phyloP scores from a whole-genome alignment of 2,113 vertebrate species.

The Oryctolagus cuniculus region DNA sequence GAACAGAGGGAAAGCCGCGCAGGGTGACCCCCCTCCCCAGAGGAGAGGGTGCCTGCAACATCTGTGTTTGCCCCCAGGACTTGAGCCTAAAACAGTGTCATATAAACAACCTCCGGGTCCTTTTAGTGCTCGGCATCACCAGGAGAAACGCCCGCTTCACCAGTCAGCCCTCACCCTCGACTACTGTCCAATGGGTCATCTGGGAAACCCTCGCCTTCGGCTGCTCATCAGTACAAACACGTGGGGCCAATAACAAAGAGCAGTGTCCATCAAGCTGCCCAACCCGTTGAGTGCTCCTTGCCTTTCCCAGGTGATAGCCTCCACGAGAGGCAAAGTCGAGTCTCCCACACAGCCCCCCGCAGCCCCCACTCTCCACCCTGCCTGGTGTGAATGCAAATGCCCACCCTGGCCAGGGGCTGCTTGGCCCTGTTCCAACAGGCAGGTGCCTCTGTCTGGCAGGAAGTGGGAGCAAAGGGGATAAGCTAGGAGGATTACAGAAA shows the following conservation, averaged over 20 bases:
- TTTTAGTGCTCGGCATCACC: background rate
- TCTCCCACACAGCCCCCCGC: accelerated
- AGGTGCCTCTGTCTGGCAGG: background rate
- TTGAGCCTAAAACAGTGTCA: background rate
- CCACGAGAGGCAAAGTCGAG: background rate
- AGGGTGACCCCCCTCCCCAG: background rate
- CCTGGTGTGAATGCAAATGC: background rate
- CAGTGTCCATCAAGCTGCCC: background rate
- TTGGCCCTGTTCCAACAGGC: background rate
- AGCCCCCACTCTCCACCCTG: too few relatives aligned
- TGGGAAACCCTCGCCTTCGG: background rate
- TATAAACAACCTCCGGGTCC: background rate
- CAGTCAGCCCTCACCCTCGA: background rate
- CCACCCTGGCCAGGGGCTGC: background rate
- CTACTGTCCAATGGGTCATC: background rate
- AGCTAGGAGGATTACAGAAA: background rate
- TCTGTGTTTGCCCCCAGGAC: background rate
- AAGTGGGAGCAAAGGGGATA: background rate
- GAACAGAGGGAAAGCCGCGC: background rate
- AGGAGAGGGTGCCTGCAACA: background rate
- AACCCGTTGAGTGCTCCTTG: accelerated
- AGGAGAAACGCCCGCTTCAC: background rate
- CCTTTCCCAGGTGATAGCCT: background rate
- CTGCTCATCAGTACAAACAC: background rate
- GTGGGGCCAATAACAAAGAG: background rate